Conservation (phyloP, 2,888 invertebrate genomes). For the Andrena marginata region DNA sequence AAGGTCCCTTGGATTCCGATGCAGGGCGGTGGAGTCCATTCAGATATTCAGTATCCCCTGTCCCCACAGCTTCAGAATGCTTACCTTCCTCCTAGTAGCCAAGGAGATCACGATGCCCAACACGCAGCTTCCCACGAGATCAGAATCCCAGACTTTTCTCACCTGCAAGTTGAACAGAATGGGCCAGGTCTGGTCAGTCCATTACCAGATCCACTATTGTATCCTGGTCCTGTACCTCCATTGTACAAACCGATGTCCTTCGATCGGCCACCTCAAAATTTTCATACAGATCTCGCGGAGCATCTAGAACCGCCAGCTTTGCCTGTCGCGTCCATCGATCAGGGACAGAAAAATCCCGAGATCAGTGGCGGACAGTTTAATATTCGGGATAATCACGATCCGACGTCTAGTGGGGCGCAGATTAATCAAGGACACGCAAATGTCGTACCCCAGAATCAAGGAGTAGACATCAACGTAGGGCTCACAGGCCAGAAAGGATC, state of each 20-base stretch:
- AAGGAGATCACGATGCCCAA: conserved; percentile 37
- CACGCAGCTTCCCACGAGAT: conserved; percentile 70
- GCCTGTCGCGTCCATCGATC: background rate
- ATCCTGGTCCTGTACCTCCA: conserved; percentile 88
- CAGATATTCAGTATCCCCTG: background rate
- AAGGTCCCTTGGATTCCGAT: conserved; percentile 93
- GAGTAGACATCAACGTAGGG: background rate
- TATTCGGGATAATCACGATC: conserved; percentile 21
- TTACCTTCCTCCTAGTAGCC: conserved; percentile 40
- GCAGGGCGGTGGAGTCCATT: conserved; percentile 1
- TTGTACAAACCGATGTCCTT: conserved; percentile 84
- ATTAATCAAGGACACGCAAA: conserved; percentile 40
- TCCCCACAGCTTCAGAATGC: conserved; percentile 4
- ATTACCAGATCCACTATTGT: conserved; percentile 89
- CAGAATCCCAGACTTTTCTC: conserved; percentile 70
- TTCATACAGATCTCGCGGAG: background rate
- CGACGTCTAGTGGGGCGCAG: conserved; percentile 43
- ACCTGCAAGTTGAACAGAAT: conserved; percentile 46
- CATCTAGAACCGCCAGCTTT: conserved; percentile 7
- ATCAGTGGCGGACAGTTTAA: background rate
- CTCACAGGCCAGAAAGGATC: background rate
- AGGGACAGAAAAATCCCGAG: background rate
- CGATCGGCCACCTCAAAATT: background rate
- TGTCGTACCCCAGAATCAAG: background rate
- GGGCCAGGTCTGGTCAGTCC: conserved; percentile 82